Evolutionary conservation across 2,888 invertebrate genomes (phyloP).

Genomic region (Darwinula stevensoni): DNA sequence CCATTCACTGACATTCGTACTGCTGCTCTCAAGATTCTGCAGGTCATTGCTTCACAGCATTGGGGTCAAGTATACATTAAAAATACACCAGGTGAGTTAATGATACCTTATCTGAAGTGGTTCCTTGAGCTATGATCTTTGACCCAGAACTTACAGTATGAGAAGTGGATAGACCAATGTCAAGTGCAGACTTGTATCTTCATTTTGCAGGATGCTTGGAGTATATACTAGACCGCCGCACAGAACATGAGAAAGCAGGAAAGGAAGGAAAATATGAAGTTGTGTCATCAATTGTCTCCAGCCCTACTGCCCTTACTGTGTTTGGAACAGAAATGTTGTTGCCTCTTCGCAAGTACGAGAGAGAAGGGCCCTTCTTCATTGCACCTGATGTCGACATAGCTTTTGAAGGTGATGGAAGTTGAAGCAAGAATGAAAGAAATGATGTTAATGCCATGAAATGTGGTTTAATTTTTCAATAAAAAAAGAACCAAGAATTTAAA

Average conservation of each 20-base stretch:
- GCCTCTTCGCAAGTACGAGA: slow-evolving; percentile 23
- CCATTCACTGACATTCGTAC: slow-evolving; percentile 50
- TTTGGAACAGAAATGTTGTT: neutral
- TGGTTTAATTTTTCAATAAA: too few species aligned
- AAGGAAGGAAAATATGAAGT: slow-evolving; percentile 45
- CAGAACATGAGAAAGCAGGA: slow-evolving; percentile 34
- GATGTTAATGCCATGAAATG: too few species aligned
- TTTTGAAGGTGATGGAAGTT: slow-evolving; percentile 40
- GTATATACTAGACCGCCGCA: slow-evolving; percentile 39
- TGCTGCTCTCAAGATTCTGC: slow-evolving; percentile 32
- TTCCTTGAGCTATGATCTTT: neutral
- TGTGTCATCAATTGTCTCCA: slow-evolving; percentile 20
- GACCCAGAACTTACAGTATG: too few species aligned
- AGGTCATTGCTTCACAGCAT: slow-evolving; percentile 30
- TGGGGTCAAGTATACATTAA: slow-evolving; percentile 53
- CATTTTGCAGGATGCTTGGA: slow-evolving; percentile 32
- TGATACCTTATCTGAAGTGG: slow-evolving; percentile 4
- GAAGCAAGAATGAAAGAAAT: too few species aligned
- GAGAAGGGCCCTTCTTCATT: slow-evolving; percentile 48
- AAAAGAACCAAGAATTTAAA: too few species aligned
- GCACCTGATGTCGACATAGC: slow-evolving; percentile 38
- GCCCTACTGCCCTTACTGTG: neutral
- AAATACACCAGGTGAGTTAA: slow-evolving; percentile 28
- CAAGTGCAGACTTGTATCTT: too few species aligned
- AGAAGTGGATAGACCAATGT: too few species aligned